A percentile compares a stretch with the other conserved stretches of the same genome.
phyloP scores from a whole-genome alignment of 2,797 vertebrate genomes.

The Sternarchorhynchus goeldii region DNA sequence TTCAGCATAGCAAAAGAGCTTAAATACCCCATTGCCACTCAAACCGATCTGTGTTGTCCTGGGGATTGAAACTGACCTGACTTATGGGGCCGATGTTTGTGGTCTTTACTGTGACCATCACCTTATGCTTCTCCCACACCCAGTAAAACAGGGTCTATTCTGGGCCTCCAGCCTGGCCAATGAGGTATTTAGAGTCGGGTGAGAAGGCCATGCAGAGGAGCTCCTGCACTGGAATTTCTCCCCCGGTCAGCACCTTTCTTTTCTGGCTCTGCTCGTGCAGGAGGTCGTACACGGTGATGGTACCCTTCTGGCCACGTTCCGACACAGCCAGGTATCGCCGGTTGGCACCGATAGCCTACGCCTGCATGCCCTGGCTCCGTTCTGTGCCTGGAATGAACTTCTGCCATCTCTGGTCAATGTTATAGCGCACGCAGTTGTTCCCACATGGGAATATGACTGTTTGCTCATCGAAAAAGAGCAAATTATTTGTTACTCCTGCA shows the following conservation, averaged over 20 bases:
- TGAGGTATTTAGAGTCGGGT: conserved; percentile 85
- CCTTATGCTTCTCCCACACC: conserved; percentile 91
- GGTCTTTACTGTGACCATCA: conserved; percentile 76
- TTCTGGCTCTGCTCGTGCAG: conserved; percentile 80
- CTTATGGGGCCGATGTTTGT: conserved; percentile 70
- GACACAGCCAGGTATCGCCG: conserved; percentile 86
- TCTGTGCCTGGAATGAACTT: conserved; percentile 87
- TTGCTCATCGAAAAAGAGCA: conserved; percentile 86
- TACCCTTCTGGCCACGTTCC: conserved; percentile 77
- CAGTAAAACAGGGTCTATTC: conserved; percentile 83
- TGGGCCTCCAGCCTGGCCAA: conserved; percentile 79
- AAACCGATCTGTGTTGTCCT: conserved; percentile 88
- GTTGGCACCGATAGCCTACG: conserved; percentile 85
- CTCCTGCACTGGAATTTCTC: conserved; percentile 71
- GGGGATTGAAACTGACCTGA: conserved; percentile 92
- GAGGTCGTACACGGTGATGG: conserved; percentile 85
- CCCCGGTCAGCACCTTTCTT: conserved; percentile 76
- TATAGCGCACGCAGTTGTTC: conserved; percentile 84
- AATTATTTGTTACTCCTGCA: conserved; percentile 78
- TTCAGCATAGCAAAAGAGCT: conserved; percentile 83
- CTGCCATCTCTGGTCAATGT: conserved; percentile 82
- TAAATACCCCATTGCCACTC: conserved; percentile 84
- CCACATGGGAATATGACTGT: conserved; percentile 86
- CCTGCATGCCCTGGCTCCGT: conserved; percentile 79
- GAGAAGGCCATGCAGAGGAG: conserved; percentile 88